Evolutionary conservation across 2,888 invertebrate species (phyloP), one percentile per base, ranked within the genome.

Genomic region (Heliothis peltigera): DNA sequence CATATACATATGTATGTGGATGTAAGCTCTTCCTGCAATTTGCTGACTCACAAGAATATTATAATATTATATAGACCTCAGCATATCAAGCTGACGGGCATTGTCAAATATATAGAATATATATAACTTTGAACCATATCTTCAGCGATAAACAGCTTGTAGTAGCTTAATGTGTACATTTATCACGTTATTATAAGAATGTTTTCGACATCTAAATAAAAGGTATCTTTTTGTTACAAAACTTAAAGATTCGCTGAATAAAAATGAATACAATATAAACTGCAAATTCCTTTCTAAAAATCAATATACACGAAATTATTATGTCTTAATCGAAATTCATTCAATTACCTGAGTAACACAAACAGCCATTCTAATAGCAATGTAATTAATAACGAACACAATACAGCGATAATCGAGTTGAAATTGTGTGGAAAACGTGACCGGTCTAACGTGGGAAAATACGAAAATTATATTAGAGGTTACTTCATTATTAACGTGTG

Each of bases 391-490:
- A 18, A n/a, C 32, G 15, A 22, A 52, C 6, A 39, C 28, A 19
- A 46, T 35, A 46, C 10, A 39, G 35, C 19, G n/a, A 56, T 52
- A 52, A 56, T 51, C 18, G 17, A n/a, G 18, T 55, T 19, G 6
- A 35, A 55, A 51, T 63, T 35, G n/a, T 39, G 42, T 47, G 47
- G 10, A 47, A 5, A 46, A 54, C 54, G 61, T 61, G 61, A 43
- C 54, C 48, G 46, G 42, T 15, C 4, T 47, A 15, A 22, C 19
- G 2, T 22, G 15, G 21, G 21, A 19, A 25, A n/a, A 47, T 46
- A 35, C n/a, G 39, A 39, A 39, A 39, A n/a, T 39, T 39, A n/a
- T 39, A 4, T n/a, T n/a, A 8, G 5, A 39, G 39, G 0, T 39
- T 39, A 39, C 5, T n/a, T n/a, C 15, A n/a, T 4, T 4, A 39